A percentile compares a stretch with the other conserved stretches of the same genome.
phyloP scores from a whole-genome alignment of 1,140 invertebrate genomes.

The Camponotus pennsylvanicus region DNA sequence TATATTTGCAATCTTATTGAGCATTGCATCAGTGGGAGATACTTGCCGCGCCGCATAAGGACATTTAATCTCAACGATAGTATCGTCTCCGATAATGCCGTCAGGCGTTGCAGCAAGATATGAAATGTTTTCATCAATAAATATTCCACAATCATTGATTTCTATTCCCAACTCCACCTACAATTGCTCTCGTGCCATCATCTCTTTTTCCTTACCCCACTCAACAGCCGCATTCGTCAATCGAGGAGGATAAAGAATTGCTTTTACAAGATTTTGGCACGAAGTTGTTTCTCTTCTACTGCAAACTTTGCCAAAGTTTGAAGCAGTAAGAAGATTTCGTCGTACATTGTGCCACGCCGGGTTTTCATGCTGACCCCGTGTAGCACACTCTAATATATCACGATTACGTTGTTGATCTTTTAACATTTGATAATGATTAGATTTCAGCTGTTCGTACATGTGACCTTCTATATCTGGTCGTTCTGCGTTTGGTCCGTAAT shows the following conservation, averaged over 20 bases:
- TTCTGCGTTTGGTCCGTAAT: no score
- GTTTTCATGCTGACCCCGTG: neutral
- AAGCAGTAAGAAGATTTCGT: neutral
- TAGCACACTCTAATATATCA: no score
- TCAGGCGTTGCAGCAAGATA: neutral
- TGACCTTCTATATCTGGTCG: no score
- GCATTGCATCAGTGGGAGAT: neutral
- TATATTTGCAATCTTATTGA: neutral
- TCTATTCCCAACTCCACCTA: neutral
- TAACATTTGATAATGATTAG: no score
- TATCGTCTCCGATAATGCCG: slow-evolving; percentile 6
- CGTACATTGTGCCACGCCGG: neutral
- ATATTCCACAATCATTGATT: slow-evolving; percentile 10
- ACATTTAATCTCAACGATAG: slow-evolving; percentile 6
- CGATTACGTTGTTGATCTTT: no score
- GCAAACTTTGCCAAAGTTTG: neutral
- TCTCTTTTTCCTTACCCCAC: slow-evolving; percentile 16
- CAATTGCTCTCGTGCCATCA: neutral
- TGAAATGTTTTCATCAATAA: neutral
- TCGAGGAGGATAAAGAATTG: slow-evolving; percentile 1
- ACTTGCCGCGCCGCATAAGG: neutral
- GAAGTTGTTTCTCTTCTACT: slow-evolving; percentile 25
- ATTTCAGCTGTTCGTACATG: no score
- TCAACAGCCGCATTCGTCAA: neutral
- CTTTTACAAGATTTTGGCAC: neutral